A percentile compares a stretch with the other conserved stretches of the same genome.
phyloP scores from a whole-genome alignment of 2,888 invertebrate species.

The Sturmia bella region DNA sequence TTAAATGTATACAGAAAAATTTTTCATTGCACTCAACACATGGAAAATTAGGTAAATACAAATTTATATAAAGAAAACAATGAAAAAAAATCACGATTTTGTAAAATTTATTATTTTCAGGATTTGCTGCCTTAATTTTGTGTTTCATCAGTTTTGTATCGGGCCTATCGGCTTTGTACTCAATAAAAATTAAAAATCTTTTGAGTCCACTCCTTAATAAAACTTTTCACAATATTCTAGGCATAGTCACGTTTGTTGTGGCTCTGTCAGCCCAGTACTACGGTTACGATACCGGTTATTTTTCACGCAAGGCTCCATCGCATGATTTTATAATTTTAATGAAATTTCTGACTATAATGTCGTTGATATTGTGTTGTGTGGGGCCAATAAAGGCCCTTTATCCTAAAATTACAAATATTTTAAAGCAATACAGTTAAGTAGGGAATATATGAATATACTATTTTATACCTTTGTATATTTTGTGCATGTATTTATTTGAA shows the following conservation, averaged over 20 bases:
- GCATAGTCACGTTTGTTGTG: conserved; percentile 76
- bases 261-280: conserved; percentile 78
- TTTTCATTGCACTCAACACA: conserved; percentile 75
- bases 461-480: neutral
- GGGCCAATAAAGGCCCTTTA: conserved; percentile 77
- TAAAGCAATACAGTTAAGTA: conserved; percentile 71
- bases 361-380: conserved; percentile 75
- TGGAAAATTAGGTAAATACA: conserved; percentile 76
- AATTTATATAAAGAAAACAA: neutral
- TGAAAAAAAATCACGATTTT: neutral
- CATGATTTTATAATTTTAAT: conserved; percentile 75
- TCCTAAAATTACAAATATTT: conserved; percentile 72
- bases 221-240: conserved; percentile 77
- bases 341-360: conserved; percentile 77
- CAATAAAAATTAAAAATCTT: conserved; percentile 73
- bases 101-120: conserved; percentile 69
- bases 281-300: conserved; percentile 78
- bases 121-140: conserved; percentile 78
- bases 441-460: too few species aligned
- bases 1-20: conserved; percentile 77
- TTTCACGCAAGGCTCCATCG: conserved; percentile 71
- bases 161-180: conserved; percentile 77
- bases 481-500: neutral
- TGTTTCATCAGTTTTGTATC: conserved; percentile 76
- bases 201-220: conserved; percentile 78